Conservation (phyloP, 2,113 vertebrate species). For the Cepphus grylle region DNA sequence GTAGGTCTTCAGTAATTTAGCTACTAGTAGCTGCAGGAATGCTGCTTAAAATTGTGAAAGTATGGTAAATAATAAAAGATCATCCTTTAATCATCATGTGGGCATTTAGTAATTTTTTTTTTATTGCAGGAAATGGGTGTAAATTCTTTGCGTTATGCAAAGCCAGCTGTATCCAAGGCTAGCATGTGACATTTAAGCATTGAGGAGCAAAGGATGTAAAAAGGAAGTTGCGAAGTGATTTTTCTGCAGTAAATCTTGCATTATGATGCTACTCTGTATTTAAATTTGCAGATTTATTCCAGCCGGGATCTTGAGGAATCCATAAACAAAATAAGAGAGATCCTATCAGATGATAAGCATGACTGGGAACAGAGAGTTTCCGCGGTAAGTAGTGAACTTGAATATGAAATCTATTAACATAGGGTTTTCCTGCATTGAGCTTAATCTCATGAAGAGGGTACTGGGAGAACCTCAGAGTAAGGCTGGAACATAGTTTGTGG, state of each 20-base stretch:
- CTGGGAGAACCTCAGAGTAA: neutral
- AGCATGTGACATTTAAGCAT: neutral
- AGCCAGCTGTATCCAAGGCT: neutral
- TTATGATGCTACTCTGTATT: constrained; percentile 4
- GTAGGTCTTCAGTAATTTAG: neutral
- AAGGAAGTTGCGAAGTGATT: neutral
- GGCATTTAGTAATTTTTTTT: neutral
- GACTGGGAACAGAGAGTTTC: constrained; percentile 96
- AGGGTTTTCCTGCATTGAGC: neutral
- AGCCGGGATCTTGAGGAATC: constrained; percentile 94
- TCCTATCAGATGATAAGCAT: constrained; percentile 94
- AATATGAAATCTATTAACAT: neutral
- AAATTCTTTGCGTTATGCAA: neutral
- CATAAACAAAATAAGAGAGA: constrained; percentile 91
- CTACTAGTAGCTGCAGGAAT: neutral
- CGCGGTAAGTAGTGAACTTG: constrained; percentile 78
- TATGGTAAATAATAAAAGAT: neutral
- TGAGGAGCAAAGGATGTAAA: neutral
- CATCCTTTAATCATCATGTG: neutral
- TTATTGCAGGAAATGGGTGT: neutral
- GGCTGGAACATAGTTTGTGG: neutral
- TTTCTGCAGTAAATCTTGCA: neutral
- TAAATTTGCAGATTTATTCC: constrained; percentile 86
- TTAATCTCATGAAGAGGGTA: neutral
- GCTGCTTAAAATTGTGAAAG: neutral